phyloP scores from a whole-genome alignment of 1,140 invertebrate species.

The Amphibalanus amphitrite region DNA sequence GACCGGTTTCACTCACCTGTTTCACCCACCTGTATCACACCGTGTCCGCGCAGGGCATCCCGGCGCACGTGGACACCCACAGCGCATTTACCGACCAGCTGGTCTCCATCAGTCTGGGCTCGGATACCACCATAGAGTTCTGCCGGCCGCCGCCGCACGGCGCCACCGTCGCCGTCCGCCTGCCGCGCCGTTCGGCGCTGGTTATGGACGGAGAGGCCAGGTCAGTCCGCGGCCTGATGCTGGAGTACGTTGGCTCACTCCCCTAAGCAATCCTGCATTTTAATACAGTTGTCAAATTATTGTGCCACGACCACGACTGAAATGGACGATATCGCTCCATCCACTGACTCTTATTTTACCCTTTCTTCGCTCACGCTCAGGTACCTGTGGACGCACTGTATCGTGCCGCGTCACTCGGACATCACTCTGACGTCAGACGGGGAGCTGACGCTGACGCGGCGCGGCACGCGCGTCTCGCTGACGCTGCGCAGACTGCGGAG shows the following conservation, averaged over 20 bases:
- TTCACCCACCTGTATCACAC: no score
- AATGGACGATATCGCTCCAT: no score
- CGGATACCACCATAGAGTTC: conserved; percentile 79
- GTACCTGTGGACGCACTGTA: conserved; percentile 71
- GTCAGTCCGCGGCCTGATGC: conserved; percentile 35
- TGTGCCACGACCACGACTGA: no score
- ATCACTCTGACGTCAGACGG: conserved; percentile 35
- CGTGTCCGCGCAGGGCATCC: conserved; percentile 49
- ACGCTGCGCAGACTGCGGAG: conserved; percentile 64
- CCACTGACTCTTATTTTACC: no score
- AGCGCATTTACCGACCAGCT: conserved; percentile 80
- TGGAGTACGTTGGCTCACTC: no score
- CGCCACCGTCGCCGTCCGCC: conserved; percentile 38
- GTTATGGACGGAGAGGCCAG: conserved; percentile 66
- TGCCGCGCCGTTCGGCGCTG: conserved; percentile 59
- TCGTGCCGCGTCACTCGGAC: conserved; percentile 65
- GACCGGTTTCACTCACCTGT: no score
- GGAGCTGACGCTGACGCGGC: conserved; percentile 33
- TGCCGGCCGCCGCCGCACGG: conserved; percentile 38
- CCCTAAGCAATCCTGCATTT: no score
- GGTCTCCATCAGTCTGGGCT: conserved; percentile 68
- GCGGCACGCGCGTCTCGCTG: conserved; percentile 56
- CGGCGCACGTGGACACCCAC: conserved; percentile 86
- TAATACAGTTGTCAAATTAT: no score
- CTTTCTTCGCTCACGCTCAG: conserved; percentile 29